Conservation (phyloP, 2,113 vertebrate species). For the Leucopsar rothschildi region DNA sequence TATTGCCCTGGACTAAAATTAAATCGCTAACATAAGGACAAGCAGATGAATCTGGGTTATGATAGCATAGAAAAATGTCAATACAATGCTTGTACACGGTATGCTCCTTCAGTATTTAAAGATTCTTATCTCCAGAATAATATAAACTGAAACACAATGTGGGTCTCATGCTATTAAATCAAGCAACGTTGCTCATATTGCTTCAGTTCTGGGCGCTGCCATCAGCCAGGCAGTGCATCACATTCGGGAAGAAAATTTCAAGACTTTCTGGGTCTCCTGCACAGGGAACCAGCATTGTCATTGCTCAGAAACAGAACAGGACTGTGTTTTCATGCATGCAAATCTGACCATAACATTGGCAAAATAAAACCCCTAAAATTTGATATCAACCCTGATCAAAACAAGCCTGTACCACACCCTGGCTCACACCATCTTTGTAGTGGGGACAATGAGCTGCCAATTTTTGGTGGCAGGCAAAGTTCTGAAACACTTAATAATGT, state of each 20-base stretch:
- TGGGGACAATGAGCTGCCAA: background rate
- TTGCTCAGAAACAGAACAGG: conserved; percentile 33
- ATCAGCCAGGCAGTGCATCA: background rate
- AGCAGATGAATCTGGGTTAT: conserved; percentile 52
- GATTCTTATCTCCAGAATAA: conserved; percentile 49
- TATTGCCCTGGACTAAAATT: conserved; percentile 64
- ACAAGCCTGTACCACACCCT: background rate
- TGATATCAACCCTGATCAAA: background rate
- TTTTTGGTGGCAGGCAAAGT: background rate
- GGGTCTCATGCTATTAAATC: background rate
- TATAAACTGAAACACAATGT: background rate
- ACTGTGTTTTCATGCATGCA: background rate
- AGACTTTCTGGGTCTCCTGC: conserved; percentile 7
- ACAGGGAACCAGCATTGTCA: background rate
- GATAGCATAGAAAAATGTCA: conserved; percentile 45
- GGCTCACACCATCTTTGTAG: background rate
- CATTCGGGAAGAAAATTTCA: conserved; percentile 33
- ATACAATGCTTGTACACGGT: background rate
- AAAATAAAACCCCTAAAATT: conserved; percentile 56
- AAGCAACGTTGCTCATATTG: background rate
- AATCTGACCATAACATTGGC: background rate
- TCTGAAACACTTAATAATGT: conserved; percentile 17
- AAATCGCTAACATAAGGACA: conserved; percentile 61
- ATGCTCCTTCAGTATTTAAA: conserved; percentile 32
- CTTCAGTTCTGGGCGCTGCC: background rate